phyloP scores from a whole-genome alignment of 2,113 vertebrate species.

The Anolis carolinensis region DNA sequence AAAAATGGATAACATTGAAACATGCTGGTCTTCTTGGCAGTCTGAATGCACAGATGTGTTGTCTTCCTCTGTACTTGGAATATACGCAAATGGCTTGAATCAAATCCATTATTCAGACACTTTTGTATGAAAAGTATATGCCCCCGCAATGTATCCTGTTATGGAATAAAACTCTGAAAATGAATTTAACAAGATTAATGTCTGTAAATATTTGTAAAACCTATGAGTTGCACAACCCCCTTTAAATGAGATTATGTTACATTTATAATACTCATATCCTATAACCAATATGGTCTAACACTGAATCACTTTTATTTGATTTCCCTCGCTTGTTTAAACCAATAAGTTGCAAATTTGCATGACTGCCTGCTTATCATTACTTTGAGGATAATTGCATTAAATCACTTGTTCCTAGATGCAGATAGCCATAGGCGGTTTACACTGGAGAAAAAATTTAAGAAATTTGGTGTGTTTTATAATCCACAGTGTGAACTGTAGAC shows the following conservation, averaged over 20 bases:
- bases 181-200: slow-evolving; percentile 72
- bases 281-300: slow-evolving; percentile 53
- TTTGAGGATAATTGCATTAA: slow-evolving; percentile 55
- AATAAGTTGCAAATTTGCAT: slow-evolving; percentile 63
- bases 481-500: slow-evolving; percentile 42
- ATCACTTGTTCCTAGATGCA: slow-evolving; percentile 40
- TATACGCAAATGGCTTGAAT: slow-evolving; percentile 63
- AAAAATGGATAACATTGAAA: slow-evolving; percentile 20
- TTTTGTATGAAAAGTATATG: slow-evolving; percentile 36
- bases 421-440: slow-evolving; percentile 65
- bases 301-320: slow-evolving; percentile 61
- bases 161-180: slow-evolving; percentile 69
- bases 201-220: slow-evolving; percentile 73
- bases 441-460: slow-evolving; percentile 53
- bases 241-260: slow-evolving; percentile 70
- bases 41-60: slow-evolving; percentile 51
- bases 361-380: slow-evolving; percentile 67
- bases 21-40: slow-evolving; percentile 49
- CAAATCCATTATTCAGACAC: slow-evolving; percentile 60
- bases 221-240: slow-evolving; percentile 52
- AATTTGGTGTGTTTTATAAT: slow-evolving; percentile 46
- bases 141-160: slow-evolving; percentile 64
- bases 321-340: slow-evolving; percentile 67
- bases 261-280: slow-evolving; percentile 65
- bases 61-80: slow-evolving; percentile 55